Conservation (phyloP, 2,888 invertebrate genomes). For the Megastigmus dorsalis region DNA sequence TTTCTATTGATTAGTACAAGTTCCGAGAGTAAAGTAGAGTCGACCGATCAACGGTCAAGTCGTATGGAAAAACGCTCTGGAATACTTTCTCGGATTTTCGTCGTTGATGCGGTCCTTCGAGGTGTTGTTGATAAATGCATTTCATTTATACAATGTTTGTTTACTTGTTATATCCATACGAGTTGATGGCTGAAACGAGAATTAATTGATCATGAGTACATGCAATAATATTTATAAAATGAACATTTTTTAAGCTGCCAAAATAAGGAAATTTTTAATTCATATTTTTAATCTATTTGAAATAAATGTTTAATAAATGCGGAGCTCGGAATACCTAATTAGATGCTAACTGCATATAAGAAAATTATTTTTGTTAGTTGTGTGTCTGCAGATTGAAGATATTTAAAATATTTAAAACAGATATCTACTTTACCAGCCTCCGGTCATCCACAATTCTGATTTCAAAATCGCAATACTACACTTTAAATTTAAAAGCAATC, state of each 20-base stretch:
- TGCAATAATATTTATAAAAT: slow-evolving; percentile 10
- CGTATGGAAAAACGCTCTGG: slow-evolving; percentile 5
- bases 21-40: neutral
- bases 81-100: slow-evolving; percentile 35
- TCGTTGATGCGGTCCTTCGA: neutral
- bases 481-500: too few species aligned
- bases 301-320: neutral
- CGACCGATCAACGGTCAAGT: slow-evolving; percentile 37
- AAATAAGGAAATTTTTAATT: neutral
- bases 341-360: neutral
- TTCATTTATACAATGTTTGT: slow-evolving; percentile 38
- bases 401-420: too few species aligned
- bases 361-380: neutral
- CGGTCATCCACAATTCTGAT: too few species aligned
- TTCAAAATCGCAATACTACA: too few species aligned
- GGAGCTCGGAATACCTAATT: neutral
- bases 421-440: too few species aligned
- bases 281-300: neutral
- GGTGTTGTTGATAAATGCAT: neutral
- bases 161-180: slow-evolving; percentile 84
- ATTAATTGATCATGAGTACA: too few species aligned
- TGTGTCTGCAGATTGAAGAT: too few species aligned
- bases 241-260: neutral
- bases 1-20: too few species aligned
- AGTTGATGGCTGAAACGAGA: slow-evolving; percentile 82